Conservation (phyloP, 2,888 invertebrate species). For the Magallana nippona region DNA sequence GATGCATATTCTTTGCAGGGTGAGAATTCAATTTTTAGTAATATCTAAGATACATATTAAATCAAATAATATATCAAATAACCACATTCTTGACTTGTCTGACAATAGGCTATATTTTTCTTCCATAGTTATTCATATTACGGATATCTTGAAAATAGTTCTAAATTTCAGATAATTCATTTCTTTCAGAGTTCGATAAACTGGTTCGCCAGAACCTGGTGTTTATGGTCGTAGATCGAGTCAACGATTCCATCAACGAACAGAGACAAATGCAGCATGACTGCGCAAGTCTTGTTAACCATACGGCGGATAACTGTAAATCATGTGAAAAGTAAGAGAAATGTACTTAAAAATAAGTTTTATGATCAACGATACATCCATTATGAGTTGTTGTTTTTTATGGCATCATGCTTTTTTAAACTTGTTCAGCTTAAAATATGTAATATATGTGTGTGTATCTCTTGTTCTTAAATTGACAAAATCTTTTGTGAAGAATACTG, state of each 20-base stretch:
- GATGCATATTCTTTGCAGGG: conserved; percentile 4
- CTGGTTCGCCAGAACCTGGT: conserved; percentile 41
- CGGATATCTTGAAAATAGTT: neutral
- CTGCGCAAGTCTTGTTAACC: conserved; percentile 37
- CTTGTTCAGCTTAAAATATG: too few species aligned
- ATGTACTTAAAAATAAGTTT: neutral
- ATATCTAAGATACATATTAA: too few species aligned
- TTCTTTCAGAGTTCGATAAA: conserved; percentile 37
- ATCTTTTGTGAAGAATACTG: too few species aligned
- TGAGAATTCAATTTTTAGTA: neutral
- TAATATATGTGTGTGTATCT: too few species aligned
- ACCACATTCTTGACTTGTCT: too few species aligned
- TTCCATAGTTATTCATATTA: too few species aligned
- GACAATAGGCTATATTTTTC: too few species aligned
- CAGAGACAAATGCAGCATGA: conserved; percentile 31
- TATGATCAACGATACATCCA: too few species aligned
- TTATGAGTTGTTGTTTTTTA: too few species aligned
- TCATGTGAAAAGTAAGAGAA: conserved; percentile 28
- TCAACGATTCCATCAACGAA: conserved; percentile 31
- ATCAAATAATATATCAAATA: too few species aligned
- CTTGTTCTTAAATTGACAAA: too few species aligned
- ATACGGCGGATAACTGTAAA: conserved; percentile 31
- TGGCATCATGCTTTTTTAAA: too few species aligned
- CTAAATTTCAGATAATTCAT: neutral
- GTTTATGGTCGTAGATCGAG: conserved; percentile 37